These are phyloP conservation scores for Etia nguti DNA, from an alignment of 2,113 vertebrate genomes.

Conservation along the genomic window DNA sequence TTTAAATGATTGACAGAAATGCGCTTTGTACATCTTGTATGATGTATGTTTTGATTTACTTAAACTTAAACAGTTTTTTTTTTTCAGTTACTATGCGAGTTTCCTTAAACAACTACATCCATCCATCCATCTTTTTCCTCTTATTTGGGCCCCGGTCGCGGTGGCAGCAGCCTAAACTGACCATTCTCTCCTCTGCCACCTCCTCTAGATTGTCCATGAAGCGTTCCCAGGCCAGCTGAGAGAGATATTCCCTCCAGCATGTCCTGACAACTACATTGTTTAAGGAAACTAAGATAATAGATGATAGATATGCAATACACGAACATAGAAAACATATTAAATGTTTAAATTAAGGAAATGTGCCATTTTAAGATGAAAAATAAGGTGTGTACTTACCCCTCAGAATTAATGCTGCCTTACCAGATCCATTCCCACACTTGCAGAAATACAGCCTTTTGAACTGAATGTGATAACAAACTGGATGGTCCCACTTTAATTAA, in stretches of 20 bases:
- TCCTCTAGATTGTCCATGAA: fast-evolving
- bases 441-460: not conserved
- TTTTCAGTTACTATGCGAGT: not conserved
- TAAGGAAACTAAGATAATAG: not conserved
- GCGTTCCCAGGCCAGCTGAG: not conserved
- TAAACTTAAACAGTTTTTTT: not conserved
- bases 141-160: fast-evolving
- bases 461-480: no score
- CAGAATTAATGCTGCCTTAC: not conserved
- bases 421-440: not conserved
- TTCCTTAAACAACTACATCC: not conserved
- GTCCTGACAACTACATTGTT: not conserved
- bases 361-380: not conserved
- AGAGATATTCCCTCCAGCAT: not conserved
- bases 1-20: not conserved
- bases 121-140: not conserved
- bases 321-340: not conserved
- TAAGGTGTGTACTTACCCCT: not conserved
- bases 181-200: not conserved
- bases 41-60: not conserved
- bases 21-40: not conserved
- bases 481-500: no score
- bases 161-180: not conserved
- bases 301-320: not conserved
- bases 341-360: not conserved